Base-by-base conservation (phyloP, 2,888 invertebrate genomes). In the Apomyelois bistriatella region DNA sequence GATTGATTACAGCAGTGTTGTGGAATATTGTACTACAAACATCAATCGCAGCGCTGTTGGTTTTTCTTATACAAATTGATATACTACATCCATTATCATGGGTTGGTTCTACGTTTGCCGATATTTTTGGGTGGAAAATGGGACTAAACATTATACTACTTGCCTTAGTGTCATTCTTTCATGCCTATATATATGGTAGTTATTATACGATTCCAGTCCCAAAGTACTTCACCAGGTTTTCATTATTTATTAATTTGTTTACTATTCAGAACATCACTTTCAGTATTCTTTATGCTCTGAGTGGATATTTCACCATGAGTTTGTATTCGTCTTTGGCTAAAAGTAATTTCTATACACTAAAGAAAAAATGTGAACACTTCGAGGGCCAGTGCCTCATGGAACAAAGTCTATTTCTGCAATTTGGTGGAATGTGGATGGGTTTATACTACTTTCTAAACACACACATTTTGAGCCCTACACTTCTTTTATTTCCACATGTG, bases 131-230 rank as follows among this genome's bases (percentile, higher is more conserved):
- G 4, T 85, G 92, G 68, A 92, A 92, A 71, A 94, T 94, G 78
- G 93, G 93, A 84, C 73, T 94, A 0, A 94, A 93, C 62, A 91
- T 94, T 43, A 77, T 94, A 22, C 92, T 95, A 0, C 90, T 95
- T 13, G 85, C 92, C 9, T 72, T 89, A 22, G 91, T 94, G 0
- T 93, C 94, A 8, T 92, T 94, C 56, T 88, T 94, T 5, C 95
- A 95, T 81, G 94, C 95, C n/a, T 85, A 94, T 38, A 89, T 94
- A 35, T 93, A 94, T 68, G 94, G 94, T 43, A 94, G 94, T 69
- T 93, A 93, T 60, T 94, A 94, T 64, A 88, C 95, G 17, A 83
- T 91, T 15, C 91, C 92, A 48, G 82, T 92, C 36, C 88, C 90
- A 0, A 94, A 93, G 65, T 91, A 92, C 58, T 90, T 92, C 37